Conservation (phyloP, 1,140 invertebrate species). For the Mactra quadrangularis region DNA sequence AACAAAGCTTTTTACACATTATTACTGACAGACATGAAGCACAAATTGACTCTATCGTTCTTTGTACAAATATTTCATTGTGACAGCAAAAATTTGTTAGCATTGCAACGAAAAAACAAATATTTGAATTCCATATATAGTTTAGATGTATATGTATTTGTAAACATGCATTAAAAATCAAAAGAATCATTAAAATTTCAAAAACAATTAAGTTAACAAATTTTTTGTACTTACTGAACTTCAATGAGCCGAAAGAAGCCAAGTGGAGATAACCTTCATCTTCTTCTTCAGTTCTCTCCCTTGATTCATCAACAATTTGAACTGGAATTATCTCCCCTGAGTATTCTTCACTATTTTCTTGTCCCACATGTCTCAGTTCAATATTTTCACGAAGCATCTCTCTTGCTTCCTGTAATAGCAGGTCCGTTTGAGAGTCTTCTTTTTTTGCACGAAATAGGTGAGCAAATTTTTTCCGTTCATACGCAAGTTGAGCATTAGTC, state of each 20-base stretch:
- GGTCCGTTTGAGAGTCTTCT: conserved; percentile 61
- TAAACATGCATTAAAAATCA: too few species aligned
- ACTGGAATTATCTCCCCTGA: conserved; percentile 76
- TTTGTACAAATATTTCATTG: too few species aligned
- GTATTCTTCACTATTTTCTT: conserved; percentile 58
- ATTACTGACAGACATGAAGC: too few species aligned
- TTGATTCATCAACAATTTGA: conserved; percentile 61
- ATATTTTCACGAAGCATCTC: conserved; percentile 64
- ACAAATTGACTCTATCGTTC: too few species aligned
- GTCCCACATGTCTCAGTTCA: conserved; percentile 52
- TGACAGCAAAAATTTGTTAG: too few species aligned
- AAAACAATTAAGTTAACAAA: too few species aligned
- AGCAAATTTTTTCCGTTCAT: conserved; percentile 73
- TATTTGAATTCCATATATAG: too few species aligned
- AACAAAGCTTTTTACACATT: too few species aligned
- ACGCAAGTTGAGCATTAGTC: conserved; percentile 71
- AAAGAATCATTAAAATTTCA: too few species aligned
- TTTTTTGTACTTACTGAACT: conserved; percentile 61
- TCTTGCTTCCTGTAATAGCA: conserved; percentile 68
- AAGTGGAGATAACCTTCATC: conserved; percentile 49
- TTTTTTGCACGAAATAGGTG: conserved; percentile 72
- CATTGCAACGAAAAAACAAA: too few species aligned
- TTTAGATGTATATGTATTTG: too few species aligned
- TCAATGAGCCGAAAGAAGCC: conserved; percentile 56
- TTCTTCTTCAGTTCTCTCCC: conserved; percentile 26